Percentiles rank a stretch among this genome's conserved stretches.
Conservation (phyloP, 2,888 invertebrate genomes). For the Drosophila mayaguana region DNA sequence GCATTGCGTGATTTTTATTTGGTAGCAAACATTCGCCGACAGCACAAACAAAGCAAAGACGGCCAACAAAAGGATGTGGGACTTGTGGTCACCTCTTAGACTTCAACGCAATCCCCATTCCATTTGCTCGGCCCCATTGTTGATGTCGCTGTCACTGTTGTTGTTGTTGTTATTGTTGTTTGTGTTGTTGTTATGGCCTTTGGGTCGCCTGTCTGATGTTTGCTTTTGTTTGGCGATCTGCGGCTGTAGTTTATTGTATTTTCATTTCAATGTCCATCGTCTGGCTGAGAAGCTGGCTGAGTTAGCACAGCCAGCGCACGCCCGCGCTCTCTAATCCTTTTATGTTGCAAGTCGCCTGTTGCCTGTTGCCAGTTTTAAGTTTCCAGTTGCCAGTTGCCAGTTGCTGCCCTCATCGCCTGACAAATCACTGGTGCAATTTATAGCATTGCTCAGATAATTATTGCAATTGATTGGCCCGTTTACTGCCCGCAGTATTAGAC, state of each 20-base stretch:
- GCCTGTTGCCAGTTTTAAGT: conserved; percentile 31
- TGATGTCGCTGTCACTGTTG: conserved; percentile 15
- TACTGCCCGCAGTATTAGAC: background rate
- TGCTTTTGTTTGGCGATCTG: conserved; percentile 62
- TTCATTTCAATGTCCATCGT: conserved; percentile 74
- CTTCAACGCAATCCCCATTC: conserved; percentile 13
- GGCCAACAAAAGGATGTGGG: conserved; percentile 71
- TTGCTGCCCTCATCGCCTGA: conserved; percentile 47
- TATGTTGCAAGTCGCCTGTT: conserved; percentile 48
- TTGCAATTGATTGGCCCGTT: conserved; percentile 67
- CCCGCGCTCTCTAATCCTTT: conserved; percentile 71
- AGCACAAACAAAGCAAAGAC: conserved; percentile 48
- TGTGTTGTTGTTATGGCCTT: conserved; percentile 37
- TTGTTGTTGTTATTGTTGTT: conserved; percentile 27
- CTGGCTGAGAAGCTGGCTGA: conserved; percentile 23
- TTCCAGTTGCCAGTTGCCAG: conserved; percentile 12
- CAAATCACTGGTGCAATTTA: conserved; percentile 74
- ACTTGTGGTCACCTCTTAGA: conserved; percentile 58
- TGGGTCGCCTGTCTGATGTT: conserved; percentile 50
- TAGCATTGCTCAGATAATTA: conserved; percentile 75
- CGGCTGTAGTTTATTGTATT: conserved; percentile 69
- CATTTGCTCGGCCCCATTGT: conserved; percentile 35
- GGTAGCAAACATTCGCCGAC: conserved; percentile 73
- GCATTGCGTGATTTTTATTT: conserved; percentile 71
- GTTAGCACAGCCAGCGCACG: conserved; percentile 2